Conservation (phyloP, 2,888 invertebrate genomes). For the Dicycla oo region DNA sequence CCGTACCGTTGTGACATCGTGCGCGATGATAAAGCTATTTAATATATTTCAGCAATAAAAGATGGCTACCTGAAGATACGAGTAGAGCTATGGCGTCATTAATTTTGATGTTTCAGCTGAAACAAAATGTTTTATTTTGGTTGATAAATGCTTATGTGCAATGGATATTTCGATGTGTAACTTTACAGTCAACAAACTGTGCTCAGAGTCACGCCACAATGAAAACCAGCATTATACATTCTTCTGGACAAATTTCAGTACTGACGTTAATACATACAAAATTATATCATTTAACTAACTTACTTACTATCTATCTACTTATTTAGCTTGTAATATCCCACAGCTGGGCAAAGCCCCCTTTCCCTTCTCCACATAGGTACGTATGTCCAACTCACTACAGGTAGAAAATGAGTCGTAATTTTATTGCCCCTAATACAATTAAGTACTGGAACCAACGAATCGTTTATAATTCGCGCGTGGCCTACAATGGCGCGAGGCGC, state of each 20-base stretch:
- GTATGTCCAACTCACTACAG: too few species aligned
- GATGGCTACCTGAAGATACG: slow-evolving; percentile 19
- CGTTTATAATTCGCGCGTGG: slow-evolving; percentile 78
- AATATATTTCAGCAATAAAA: slow-evolving; percentile 42
- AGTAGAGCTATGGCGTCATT: background rate
- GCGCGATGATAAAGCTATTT: slow-evolving; percentile 49
- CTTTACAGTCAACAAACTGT: background rate
- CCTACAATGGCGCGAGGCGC: slow-evolving; percentile 67
- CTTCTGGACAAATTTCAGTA: background rate
- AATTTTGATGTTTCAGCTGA: background rate
- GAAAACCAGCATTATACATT: too few species aligned
- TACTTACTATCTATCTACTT: too few species aligned
- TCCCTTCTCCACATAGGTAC: too few species aligned
- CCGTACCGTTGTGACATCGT: slow-evolving; percentile 40
- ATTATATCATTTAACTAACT: too few species aligned
- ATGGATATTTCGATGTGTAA: background rate
- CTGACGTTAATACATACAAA: too few species aligned
- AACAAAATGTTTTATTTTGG: background rate
- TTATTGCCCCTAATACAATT: slow-evolving; percentile 25
- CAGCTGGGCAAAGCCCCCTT: too few species aligned
- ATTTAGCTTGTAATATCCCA: too few species aligned
- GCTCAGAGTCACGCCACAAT: too few species aligned
- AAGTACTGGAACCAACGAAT: slow-evolving; percentile 60
- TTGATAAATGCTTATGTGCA: background rate
- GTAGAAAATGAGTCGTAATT: background rate